A percentile compares a stretch with the other conserved stretches of the same genome.
These are phyloP conservation scores for Nesidiocoris tenuis DNA, from an alignment of 2,888 invertebrate genomes.

Conservation along the genomic window DNA sequence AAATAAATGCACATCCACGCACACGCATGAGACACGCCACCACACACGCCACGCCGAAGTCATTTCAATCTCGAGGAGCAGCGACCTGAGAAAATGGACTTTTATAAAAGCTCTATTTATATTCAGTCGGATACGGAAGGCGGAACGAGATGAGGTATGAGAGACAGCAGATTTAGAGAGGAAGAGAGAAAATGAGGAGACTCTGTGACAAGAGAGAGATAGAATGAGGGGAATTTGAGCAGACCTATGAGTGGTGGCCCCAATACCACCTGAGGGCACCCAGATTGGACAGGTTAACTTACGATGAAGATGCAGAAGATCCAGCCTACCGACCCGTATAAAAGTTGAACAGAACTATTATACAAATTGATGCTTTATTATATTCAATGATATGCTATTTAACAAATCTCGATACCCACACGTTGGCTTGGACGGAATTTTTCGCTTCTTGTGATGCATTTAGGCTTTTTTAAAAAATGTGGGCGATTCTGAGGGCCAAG, in stretches of 20 bases:
- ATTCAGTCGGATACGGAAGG: not conserved
- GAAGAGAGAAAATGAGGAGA: not conserved
- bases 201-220: not conserved
- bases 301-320: not conserved
- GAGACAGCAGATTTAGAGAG: not conserved
- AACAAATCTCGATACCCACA: too few species aligned
- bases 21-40: too few species aligned
- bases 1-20: not conserved
- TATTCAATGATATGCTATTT: too few species aligned
- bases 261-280: not conserved
- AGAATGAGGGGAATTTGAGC: not conserved
- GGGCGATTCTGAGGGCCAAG: too few species aligned
- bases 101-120: not conserved
- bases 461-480: too few species aligned
- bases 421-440: too few species aligned
- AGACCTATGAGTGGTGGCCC: not conserved
- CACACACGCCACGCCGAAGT: not conserved
- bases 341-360: too few species aligned
- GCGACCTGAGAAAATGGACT: not conserved
- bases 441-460: too few species aligned
- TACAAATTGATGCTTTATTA: too few species aligned
- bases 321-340: too few species aligned
- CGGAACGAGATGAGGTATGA: not conserved
- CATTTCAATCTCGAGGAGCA: not conserved
- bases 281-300: not conserved